Percentiles rank a stretch among this genome's conserved stretches.
These are phyloP conservation scores for Thinocorus orbignyianus DNA, from an alignment of 2,113 vertebrate species.

Conservation along the genomic window DNA sequence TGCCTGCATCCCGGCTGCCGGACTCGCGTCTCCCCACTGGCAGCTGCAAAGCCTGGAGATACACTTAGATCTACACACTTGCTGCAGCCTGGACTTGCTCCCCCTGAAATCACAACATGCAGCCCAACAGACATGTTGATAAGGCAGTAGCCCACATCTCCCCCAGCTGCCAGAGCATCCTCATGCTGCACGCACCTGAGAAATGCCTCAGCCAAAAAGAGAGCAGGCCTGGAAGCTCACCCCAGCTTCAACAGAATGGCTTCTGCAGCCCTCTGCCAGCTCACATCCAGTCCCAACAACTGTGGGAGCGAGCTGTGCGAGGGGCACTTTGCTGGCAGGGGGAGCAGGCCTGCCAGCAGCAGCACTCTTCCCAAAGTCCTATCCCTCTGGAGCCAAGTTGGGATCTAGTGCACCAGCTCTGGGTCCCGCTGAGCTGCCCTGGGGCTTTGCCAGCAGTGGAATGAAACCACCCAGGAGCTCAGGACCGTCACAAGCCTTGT, in stretches of 20 bases:
- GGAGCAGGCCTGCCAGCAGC: background rate
- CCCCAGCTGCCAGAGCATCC: background rate
- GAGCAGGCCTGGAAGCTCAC: background rate
- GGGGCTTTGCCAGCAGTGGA: background rate
- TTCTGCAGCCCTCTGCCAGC: background rate
- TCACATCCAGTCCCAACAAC: background rate
- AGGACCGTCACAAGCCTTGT: background rate
- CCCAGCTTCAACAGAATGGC: rapidly evolving
- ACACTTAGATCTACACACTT: constrained; percentile 2
- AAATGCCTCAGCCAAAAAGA: background rate
- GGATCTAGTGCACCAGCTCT: background rate
- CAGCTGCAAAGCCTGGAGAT: constrained; percentile 27
- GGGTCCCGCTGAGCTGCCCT: background rate
- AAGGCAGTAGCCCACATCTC: background rate
- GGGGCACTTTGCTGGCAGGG: background rate
- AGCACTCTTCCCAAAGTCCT: background rate
- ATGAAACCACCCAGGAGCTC: background rate
- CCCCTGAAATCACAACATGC: background rate
- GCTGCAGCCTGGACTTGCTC: background rate
- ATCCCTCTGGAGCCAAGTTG: background rate
- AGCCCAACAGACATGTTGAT: background rate
- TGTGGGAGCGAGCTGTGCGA: rapidly evolving
- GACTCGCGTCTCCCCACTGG: background rate
- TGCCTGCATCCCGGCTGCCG: background rate
- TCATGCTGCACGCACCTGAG: background rate